Evolutionary conservation across 2,113 vertebrate genomes (phyloP).

Genomic region (Phylloscopus trochilus): DNA sequence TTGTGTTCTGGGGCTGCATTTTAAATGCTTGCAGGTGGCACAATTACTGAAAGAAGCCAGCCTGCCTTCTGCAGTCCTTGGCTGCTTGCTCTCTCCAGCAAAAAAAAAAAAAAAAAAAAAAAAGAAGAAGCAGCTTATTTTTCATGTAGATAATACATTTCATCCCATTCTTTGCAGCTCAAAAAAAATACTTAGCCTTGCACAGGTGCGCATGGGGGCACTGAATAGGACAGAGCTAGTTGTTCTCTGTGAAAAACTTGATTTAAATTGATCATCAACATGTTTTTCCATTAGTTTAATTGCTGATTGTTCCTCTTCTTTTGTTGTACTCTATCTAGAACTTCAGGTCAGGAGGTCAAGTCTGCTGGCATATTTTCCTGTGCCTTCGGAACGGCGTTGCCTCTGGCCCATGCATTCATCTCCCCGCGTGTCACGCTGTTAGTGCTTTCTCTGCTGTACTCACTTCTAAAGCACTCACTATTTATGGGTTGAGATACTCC

Average conservation of each 20-base stretch:
- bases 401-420: neutral
- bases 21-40: neutral
- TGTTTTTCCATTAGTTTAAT: slow-evolving; percentile 17
- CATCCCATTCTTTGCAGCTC: neutral
- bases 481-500: neutral
- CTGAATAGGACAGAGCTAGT: neutral
- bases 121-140: neutral
- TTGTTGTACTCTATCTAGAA: slow-evolving; percentile 20
- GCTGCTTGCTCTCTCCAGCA: neutral
- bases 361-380: neutral
- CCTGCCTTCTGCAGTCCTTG: neutral
- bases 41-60: neutral
- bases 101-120: neutral
- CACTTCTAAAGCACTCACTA: neutral
- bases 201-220: neutral
- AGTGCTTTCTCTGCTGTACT: neutral
- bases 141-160: neutral
- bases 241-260: neutral
- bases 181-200: neutral
- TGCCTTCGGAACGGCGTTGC: neutral
- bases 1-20: neutral
- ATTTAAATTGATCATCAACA: neutral
- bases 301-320: neutral
- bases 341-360: slow-evolving; percentile 21
- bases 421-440: neutral